Evolutionary conservation across 2,797 vertebrate genomes (phyloP), one percentile per base, ranked within the genome.

Genomic region (Myripristis murdjan): DNA sequence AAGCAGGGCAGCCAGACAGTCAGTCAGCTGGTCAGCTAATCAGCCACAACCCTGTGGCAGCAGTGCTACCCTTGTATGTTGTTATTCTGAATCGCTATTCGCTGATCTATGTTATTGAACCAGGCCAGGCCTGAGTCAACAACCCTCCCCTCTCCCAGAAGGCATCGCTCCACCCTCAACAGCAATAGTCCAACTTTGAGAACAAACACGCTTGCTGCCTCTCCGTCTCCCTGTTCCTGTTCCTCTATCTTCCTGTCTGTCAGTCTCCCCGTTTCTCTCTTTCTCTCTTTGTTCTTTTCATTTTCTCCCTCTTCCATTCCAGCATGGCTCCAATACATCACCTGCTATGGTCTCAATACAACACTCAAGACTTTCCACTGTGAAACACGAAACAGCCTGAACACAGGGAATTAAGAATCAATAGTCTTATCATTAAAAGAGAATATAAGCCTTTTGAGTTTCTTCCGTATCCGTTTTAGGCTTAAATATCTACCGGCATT

Each of bases 111-210:
- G 84, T 79, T 79, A 51, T 64, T 84, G 85, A 81, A 73, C 73
- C 73, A 43, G 60, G 48, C 72, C 23, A 0, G 56, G 57, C 52
- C 73, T 78, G 82, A 85, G 85, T 83, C 80, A 82, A 84, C 84
- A 77, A 28, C 67, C 58, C 68, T 33, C 39, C 0, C 18, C 67
- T 31, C 20, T 92, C 88, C 86, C 89, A 78, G 81, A 77, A 82
- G 88, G 81, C 86, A 56, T 20, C 43, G 35, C 83, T 80, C 71
- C 82, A 68, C 78, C 85, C 86, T 64, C 86, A 85, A 77, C 73
- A 75, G 87, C 82, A 81, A 79, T 64, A 68, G 79, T 65, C 46
- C 35, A 76, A 84, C 80, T 88, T 80, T 84, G 87, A 91, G 85
- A 87, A 77, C 83, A 86, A 91, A 86, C 89, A 91, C 77, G 68